A percentile compares a stretch with the other conserved stretches of the same genome.
Evolutionary conservation across 1,140 invertebrate genomes (phyloP).

Genomic region (Pissodes strobi): DNA sequence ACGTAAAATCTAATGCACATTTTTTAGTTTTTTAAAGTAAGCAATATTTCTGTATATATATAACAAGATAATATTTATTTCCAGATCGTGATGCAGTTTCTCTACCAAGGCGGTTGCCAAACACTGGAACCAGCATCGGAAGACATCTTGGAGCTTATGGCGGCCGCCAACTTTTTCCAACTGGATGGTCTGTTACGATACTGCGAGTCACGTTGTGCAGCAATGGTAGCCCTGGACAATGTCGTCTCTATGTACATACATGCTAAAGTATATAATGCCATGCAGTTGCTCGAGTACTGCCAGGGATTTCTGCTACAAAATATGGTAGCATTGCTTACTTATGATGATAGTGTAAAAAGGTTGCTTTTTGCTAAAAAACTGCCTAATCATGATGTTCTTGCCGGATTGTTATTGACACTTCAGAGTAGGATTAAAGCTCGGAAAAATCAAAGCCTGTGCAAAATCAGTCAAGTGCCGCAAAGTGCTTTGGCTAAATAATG

Average conservation of each 20-base stretch:
- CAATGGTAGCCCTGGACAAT: constrained; percentile 83
- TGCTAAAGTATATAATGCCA: constrained; percentile 89
- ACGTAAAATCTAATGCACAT: too few species aligned
- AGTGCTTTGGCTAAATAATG: background rate
- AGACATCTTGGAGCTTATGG: constrained; percentile 87
- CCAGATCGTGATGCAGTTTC: constrained; percentile 89
- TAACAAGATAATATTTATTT: too few species aligned
- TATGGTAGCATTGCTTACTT: constrained; percentile 89
- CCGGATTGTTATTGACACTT: constrained; percentile 76
- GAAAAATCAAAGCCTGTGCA: constrained; percentile 44
- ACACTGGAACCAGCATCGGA: constrained; percentile 75
- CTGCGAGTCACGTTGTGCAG: constrained; percentile 83
- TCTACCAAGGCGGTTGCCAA: constrained; percentile 86
- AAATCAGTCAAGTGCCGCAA: constrained; percentile 23
- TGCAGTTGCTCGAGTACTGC: constrained; percentile 84
- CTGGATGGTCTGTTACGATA: constrained; percentile 81
- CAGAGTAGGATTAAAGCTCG: constrained; percentile 78
- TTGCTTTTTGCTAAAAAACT: constrained; percentile 86
- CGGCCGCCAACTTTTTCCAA: constrained; percentile 90
- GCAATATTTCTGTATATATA: too few species aligned
- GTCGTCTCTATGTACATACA: constrained; percentile 92
- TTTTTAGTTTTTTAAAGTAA: too few species aligned
- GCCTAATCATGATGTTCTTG: constrained; percentile 87
- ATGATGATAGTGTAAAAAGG: constrained; percentile 87
- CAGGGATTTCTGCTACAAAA: constrained; percentile 88